Percentiles rank a stretch among this genome's conserved stretches.
Evolutionary conservation across 1,140 invertebrate genomes (phyloP).

Genomic region (Saccostrea glomerata): DNA sequence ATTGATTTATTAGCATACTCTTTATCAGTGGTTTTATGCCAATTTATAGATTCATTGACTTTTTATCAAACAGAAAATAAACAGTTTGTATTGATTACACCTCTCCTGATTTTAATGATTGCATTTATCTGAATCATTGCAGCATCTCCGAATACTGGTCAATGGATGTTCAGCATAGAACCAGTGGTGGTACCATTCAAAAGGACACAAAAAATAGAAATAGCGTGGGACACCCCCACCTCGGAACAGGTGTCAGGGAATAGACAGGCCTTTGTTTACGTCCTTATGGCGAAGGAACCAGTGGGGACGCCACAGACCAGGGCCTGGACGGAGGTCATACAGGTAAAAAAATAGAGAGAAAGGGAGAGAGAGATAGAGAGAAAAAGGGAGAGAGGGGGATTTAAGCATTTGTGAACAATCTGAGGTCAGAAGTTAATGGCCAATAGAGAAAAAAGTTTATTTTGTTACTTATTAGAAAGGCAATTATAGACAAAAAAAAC

Average conservation of each 20-base stretch:
- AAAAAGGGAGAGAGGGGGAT: not conserved
- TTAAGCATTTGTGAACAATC: too few relatives aligned
- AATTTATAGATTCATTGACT: too few relatives aligned
- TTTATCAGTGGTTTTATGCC: too few relatives aligned
- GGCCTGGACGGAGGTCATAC: not conserved
- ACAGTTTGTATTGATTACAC: too few relatives aligned
- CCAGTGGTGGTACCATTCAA: not conserved
- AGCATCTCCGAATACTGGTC: not conserved
- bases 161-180: not conserved
- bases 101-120: not conserved
- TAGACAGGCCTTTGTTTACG: constrained; percentile 22
- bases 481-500: too few relatives aligned
- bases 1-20: too few relatives aligned
- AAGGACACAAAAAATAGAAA: constrained; percentile 35
- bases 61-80: too few relatives aligned
- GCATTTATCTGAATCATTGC: not conserved
- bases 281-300: constrained; percentile 21
- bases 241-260: not conserved
- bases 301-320: not conserved
- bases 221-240: not conserved
- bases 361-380: too few relatives aligned
- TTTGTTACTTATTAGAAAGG: too few relatives aligned
- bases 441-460: too few relatives aligned
- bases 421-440: too few relatives aligned
- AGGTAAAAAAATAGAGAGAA: constrained; percentile 29